Percentiles rank a stretch among this genome's conserved stretches.
phyloP scores from a whole-genome alignment of 2,797 vertebrate genomes.

The Sandelia bainsii region DNA sequence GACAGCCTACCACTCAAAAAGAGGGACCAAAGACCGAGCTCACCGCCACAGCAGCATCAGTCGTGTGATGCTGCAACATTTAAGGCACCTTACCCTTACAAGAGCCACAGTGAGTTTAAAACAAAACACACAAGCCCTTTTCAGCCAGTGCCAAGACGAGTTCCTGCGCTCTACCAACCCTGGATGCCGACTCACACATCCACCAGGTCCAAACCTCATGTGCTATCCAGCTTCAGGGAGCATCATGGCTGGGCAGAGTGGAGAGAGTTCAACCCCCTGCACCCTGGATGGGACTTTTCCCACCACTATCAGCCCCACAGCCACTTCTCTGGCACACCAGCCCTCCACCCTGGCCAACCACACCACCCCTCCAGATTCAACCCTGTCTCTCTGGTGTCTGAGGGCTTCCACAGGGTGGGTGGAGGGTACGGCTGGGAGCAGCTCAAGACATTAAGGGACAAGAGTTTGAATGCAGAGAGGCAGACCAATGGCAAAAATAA shows the following conservation, averaged over 20 bases:
- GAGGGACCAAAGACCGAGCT: conserved; percentile 73
- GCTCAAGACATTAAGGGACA: conserved; percentile 47
- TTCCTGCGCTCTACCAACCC: conserved; percentile 72
- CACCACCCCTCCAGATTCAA: conserved; percentile 48
- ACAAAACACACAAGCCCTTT: conserved; percentile 55
- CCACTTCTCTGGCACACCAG: conserved; percentile 25
- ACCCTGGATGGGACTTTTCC: conserved; percentile 60
- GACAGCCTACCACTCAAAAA: conserved; percentile 81
- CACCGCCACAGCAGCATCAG: conserved; percentile 45
- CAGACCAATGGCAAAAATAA: conserved; percentile 52
- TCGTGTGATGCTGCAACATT: conserved; percentile 71
- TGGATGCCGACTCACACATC: conserved; percentile 68
- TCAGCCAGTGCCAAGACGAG: conserved; percentile 61
- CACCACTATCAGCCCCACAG: conserved; percentile 49
- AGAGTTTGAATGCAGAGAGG: conserved; percentile 26
- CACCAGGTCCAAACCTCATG: conserved; percentile 53
- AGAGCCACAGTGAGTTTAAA: conserved; percentile 64
- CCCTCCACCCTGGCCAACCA: conserved; percentile 35
- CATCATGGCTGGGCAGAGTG: conserved; percentile 66
- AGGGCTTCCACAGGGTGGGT: conserved; percentile 32
- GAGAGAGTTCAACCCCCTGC: conserved; percentile 56
- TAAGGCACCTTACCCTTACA: conserved; percentile 82
- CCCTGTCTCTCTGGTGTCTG: conserved; percentile 29
- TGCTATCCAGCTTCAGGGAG: conserved; percentile 66
- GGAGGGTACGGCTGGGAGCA: conserved; percentile 59